phyloP scores from a whole-genome alignment of 2,888 invertebrate species.

The Zele albiditarsus region DNA sequence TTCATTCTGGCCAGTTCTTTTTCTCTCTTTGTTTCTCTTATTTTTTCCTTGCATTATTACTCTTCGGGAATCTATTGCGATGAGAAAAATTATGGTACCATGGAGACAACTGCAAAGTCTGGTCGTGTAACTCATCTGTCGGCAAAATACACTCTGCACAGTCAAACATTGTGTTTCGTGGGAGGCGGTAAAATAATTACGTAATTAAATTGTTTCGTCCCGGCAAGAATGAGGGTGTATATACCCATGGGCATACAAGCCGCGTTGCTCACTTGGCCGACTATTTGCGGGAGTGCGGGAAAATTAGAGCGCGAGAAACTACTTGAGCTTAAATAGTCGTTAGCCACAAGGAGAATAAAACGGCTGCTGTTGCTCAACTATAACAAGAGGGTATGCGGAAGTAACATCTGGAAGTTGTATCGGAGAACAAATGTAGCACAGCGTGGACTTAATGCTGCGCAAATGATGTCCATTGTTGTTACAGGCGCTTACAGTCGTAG shows the following conservation, averaged over 20 bases:
- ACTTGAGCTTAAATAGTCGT: slow-evolving; percentile 43
- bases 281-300: slow-evolving; percentile 13
- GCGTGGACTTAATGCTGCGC: slow-evolving; percentile 27
- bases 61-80: not conserved
- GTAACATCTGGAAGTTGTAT: slow-evolving; percentile 42
- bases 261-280: slow-evolving; percentile 12
- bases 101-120: slow-evolving; percentile 15
- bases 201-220: slow-evolving; percentile 21
- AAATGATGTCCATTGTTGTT: slow-evolving; percentile 34
- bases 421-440: slow-evolving; percentile 19
- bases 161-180: not conserved
- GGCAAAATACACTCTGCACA: not conserved
- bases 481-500: not conserved
- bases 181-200: slow-evolving; percentile 22
- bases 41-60: not conserved
- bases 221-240: not conserved
- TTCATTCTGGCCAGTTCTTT: slow-evolving; percentile 31
- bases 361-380: slow-evolving; percentile 26
- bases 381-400: slow-evolving; percentile 14
- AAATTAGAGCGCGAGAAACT: slow-evolving; percentile 37
- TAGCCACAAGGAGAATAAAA: slow-evolving; percentile 38
- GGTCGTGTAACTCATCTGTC: slow-evolving; percentile 6
- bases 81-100: slow-evolving; percentile 12
- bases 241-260: slow-evolving; percentile 21
- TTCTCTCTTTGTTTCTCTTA: not conserved